Evolutionary conservation across 1,140 invertebrate genomes (phyloP).

Genomic region (Batillaria attramentaria): DNA sequence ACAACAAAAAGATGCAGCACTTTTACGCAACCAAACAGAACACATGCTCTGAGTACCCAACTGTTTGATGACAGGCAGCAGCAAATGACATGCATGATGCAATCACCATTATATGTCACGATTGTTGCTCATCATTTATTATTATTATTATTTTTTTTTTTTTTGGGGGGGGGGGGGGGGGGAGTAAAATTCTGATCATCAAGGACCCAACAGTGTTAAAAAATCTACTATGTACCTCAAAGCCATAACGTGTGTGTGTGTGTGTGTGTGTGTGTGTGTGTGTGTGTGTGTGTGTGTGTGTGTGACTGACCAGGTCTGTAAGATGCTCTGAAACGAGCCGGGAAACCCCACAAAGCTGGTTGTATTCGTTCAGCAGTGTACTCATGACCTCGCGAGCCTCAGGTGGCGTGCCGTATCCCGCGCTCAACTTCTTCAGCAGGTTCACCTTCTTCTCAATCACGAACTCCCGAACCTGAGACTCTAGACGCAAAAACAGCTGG

Average conservation of each 20-base stretch:
- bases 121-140: too few relatives aligned
- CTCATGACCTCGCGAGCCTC: slow-evolving; percentile 65
- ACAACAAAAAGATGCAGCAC: slow-evolving; percentile 1
- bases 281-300: not conserved
- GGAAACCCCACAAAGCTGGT: slow-evolving; percentile 76
- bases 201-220: not conserved
- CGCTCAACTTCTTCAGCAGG: slow-evolving; percentile 75
- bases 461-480: slow-evolving; percentile 78
- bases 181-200: not conserved
- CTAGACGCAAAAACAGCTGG: slow-evolving; percentile 77
- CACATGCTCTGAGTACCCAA: too few relatives aligned
- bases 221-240: not conserved
- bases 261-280: slow-evolving; percentile 5
- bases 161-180: too few relatives aligned
- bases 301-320: slow-evolving; percentile 71
- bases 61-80: too few relatives aligned
- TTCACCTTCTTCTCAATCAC: slow-evolving; percentile 78
- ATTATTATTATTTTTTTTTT: too few relatives aligned
- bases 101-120: too few relatives aligned
- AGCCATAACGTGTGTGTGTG: not conserved
- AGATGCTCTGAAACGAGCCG: slow-evolving; percentile 75
- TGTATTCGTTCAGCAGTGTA: slow-evolving; percentile 78
- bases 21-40: slow-evolving; percentile 15
- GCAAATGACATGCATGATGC: too few relatives aligned
- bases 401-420: slow-evolving; percentile 70